Evolutionary conservation across 2,113 vertebrate species (phyloP).

Genomic region (Sphyrna mokarran): DNA sequence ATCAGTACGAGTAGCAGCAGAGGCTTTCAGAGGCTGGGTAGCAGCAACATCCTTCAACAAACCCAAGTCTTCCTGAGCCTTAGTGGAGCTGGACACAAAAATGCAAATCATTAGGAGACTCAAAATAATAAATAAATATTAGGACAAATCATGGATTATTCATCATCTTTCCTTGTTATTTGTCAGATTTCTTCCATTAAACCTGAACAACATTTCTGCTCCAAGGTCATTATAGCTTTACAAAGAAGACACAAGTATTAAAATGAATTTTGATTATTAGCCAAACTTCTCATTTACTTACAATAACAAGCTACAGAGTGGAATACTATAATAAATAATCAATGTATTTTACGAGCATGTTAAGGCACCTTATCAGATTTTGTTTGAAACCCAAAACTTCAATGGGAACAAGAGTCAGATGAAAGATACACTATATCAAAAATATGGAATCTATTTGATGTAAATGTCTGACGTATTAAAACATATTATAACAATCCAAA

Average conservation of each 20-base stretch:
- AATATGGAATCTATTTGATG: not conserved
- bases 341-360: not conserved
- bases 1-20: constrained; percentile 53
- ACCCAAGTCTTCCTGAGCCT: constrained; percentile 65
- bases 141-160: not conserved
- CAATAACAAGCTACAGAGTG: not conserved
- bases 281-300: not conserved
- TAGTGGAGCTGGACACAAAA: not conserved
- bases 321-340: not conserved
- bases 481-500: not conserved
- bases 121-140: not conserved
- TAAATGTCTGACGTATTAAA: not conserved
- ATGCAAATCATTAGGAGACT: not conserved
- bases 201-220: not conserved
- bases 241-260: not conserved
- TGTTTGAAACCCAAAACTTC: not conserved
- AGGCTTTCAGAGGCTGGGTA: constrained; percentile 53
- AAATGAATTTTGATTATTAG: not conserved
- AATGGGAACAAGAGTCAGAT: not conserved
- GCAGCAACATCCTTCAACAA: constrained; percentile 54
- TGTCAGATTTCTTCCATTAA: not conserved
- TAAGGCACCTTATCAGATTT: not conserved
- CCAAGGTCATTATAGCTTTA: not conserved
- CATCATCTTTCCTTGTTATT: not conserved
- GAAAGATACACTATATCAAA: not conserved